Base-by-base conservation (phyloP, 2,797 vertebrate genomes). In the Antennarius maculatus region DNA sequence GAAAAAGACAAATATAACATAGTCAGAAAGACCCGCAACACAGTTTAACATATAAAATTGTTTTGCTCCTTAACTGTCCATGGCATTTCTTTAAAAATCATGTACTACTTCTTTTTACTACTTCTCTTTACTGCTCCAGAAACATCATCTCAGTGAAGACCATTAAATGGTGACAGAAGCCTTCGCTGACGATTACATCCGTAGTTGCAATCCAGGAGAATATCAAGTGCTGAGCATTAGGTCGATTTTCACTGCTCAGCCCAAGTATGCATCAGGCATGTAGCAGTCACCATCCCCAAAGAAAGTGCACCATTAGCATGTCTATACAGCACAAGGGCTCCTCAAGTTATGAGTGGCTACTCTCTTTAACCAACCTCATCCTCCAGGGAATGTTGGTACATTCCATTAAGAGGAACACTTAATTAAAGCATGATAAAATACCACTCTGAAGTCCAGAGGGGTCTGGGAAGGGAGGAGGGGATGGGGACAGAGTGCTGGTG, bases 371-470 rank as follows among this genome's bases (percentile, higher is more conserved):
- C 54, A 4, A 12, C 15, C 34, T 34, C 43, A 45, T 85, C 80
- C 85, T 81, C 80, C 31, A 12, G 86, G 87, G 86, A 88, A 89
- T 57, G 79, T 85, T 89, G 83, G 81, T 86, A 84, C 85, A 88
- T 89, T 87, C 86, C 79, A 89, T 87, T 89, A 92, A 76, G 84
- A 84, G 83, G 85, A 86, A 88, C 86, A 88, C 85, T 91, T 91
- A 89, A 92, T 92, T 91, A 92, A 88, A 84, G 75, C 71, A 88
- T 81, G 82, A 91, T 90, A 90, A 89, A 91, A 89, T 88, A 88
- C 82, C 82, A 87, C 85, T 89, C 34, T 0, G 76, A 80, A 79
- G 82, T 86, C 83, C 77, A 72, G 77, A 79, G 84, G 77, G 82
- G 73, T 75, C 71, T 71, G 71, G 80, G 58, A 8, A 49, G 54